phyloP scores from a whole-genome alignment of 2,888 invertebrate genomes.

The Acleris laterana region DNA sequence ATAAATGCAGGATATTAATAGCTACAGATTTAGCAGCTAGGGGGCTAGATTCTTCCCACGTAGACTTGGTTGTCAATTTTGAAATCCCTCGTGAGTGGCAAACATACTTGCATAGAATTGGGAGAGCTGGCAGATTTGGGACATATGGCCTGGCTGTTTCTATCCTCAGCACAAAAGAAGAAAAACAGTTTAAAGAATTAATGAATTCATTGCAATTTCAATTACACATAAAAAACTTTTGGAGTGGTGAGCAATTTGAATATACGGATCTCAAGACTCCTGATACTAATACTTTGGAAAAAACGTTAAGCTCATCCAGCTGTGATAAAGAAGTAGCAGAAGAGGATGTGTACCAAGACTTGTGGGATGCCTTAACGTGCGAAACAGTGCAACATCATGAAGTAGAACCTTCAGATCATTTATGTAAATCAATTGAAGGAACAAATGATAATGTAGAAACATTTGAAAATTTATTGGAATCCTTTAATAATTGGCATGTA shows the following conservation, averaged over 20 bases:
- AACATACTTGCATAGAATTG: conserved; percentile 97
- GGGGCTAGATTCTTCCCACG: conserved; percentile 96
- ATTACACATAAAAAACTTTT: conserved; percentile 56
- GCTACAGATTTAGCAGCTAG: conserved; percentile 96
- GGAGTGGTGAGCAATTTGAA: conserved; percentile 53
- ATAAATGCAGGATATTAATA: conserved; percentile 92
- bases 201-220: conserved; percentile 82
- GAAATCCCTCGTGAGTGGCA: conserved; percentile 92
- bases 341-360: conserved; percentile 40
- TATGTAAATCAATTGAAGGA: conserved; percentile 51
- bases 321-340: conserved; percentile 15
- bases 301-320: neutral
- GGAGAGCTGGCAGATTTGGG: conserved; percentile 97
- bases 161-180: conserved; percentile 87
- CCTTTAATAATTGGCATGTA: conserved; percentile 48
- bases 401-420: conserved; percentile 50
- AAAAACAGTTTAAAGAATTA: conserved; percentile 82
- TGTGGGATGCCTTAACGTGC: conserved; percentile 53
- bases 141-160: conserved; percentile 92
- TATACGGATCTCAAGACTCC: conserved; percentile 9
- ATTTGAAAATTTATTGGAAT: conserved; percentile 58
- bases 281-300: neutral
- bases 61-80: conserved; percentile 96
- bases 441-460: conserved; percentile 47
- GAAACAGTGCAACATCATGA: conserved; percentile 40